phyloP scores from a whole-genome alignment of 2,797 vertebrate genomes.

The Galago senegalensis region DNA sequence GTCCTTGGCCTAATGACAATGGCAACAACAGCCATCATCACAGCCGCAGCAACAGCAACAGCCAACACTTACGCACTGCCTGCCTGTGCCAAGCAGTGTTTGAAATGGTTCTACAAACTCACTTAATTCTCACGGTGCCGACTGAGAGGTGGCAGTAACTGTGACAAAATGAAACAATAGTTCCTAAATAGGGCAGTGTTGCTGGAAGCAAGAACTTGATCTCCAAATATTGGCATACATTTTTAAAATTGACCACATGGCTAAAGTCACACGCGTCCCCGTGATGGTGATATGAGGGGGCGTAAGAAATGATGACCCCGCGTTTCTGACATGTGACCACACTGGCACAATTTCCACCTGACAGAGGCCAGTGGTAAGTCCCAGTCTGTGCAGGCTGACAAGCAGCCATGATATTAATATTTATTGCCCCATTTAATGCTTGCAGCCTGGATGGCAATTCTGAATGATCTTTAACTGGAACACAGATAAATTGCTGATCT shows the following conservation, averaged over 20 bases:
- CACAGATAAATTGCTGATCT: conserved; percentile 57
- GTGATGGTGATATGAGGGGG: fast-evolving
- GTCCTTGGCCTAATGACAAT: not conserved
- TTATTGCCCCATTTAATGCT: conserved; percentile 61
- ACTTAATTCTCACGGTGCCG: not conserved
- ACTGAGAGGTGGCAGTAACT: not conserved
- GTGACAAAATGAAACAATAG: not conserved
- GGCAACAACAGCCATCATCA: not conserved
- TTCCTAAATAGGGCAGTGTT: not conserved
- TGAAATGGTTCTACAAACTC: not conserved
- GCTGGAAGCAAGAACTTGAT: not conserved
- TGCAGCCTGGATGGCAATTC: conserved; percentile 15
- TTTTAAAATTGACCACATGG: not conserved
- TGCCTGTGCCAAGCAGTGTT: not conserved
- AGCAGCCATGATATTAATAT: conserved; percentile 46
- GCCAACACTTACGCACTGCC: not conserved
- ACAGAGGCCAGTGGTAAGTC: not conserved
- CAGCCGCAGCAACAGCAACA: not conserved
- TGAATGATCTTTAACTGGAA: conserved; percentile 73
- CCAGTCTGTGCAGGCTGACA: not conserved
- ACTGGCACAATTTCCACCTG: not conserved
- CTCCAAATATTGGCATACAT: not conserved
- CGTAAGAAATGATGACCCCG: not conserved
- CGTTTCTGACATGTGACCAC: not conserved
- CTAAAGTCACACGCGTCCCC: not conserved